Base-by-base conservation (phyloP, 2,113 vertebrate genomes). In the Cettia cetti region DNA sequence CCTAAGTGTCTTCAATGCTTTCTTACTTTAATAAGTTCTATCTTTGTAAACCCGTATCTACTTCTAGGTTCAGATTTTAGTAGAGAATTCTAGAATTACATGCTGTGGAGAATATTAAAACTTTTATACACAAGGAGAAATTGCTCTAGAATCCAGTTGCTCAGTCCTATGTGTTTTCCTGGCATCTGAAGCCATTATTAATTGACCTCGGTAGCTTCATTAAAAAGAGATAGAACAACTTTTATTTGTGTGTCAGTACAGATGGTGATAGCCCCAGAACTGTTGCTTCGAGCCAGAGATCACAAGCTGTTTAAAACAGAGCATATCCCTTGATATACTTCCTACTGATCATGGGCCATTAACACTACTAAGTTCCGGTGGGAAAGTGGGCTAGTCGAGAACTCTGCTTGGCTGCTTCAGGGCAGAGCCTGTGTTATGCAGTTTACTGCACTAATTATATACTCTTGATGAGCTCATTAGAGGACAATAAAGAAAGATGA, bases 401-500 rank as follows among this genome's bases (percentile, higher is more conserved):
- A 64, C 75, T 84, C 89, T 89, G 78, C 92, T 86, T 91, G 86
- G 78, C 92, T 94, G 86, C 95, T 94, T 77, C 69, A 65, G 95
- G 97, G 88, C 88, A 95, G n/a, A 95, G 91, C 64, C 75, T 81
- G 82, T 65, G 56, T 77, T 95, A 63, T 49, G 56, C 81, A 70
- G 94, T 91, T 96, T 89, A 59, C 88, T 74, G 83, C 94, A 72
- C 92, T 95, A 90, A 95, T 93, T 97, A 91, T 76, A 84, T 71
- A 49, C 44, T 92, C 96, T 92, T 85, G 95, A 89, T 94, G 94
- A 97, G 95, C 82, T 93, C 94, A 74, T 97, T 95, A 96, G 90
- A 95, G 95, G 95, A 96, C 90, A 95, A 94, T 96, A 95, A 98
- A 95, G 91, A 86, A 89, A 97, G 96, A 96, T 96, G 82, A 95